Percentiles rank a stretch among this genome's conserved stretches.
Evolutionary conservation across 2,113 vertebrate species (phyloP).

Genomic region (Rhynchomys soricoides): DNA sequence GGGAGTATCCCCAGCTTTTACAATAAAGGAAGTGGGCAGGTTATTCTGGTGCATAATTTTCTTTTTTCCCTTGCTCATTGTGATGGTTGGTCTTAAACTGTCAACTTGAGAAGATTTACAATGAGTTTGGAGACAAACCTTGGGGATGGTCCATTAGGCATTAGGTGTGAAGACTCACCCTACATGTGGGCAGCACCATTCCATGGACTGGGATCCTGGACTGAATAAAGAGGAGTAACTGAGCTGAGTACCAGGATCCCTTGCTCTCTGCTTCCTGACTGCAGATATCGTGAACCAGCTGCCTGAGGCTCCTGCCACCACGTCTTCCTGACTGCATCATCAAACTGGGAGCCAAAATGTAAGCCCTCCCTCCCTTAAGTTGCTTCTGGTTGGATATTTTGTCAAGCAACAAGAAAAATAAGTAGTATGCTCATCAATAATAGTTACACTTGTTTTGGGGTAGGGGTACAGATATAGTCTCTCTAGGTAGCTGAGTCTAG

Average conservation of each 20-base stretch:
- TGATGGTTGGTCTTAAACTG: not conserved
- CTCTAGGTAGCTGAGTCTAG: not conserved
- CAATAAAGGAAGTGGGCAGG: not conserved
- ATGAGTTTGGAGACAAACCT: not conserved
- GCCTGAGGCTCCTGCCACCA: not conserved
- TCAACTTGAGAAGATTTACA: not conserved
- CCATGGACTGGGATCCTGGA: not conserved
- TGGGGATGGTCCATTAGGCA: not conserved
- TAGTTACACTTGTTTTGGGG: too few relatives aligned
- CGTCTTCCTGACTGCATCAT: too few relatives aligned
- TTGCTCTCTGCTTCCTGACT: too few relatives aligned
- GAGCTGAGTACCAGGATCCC: not conserved
- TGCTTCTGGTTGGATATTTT: not conserved
- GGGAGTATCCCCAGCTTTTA: not conserved
- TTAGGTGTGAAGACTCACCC: too few relatives aligned
- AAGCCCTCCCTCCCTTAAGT: not conserved
- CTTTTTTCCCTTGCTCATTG: constrained; percentile 6
- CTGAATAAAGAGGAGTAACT: not conserved
- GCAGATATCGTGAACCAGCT: not conserved
- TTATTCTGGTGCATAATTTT: not conserved
- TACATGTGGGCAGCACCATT: not conserved
- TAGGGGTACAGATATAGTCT: not conserved
- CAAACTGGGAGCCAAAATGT: not conserved
- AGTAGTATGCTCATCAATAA: not conserved
- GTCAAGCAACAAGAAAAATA: not conserved